Evolutionary conservation across 2,888 invertebrate species (phyloP).

Genomic region (Palloptera scutellata): DNA sequence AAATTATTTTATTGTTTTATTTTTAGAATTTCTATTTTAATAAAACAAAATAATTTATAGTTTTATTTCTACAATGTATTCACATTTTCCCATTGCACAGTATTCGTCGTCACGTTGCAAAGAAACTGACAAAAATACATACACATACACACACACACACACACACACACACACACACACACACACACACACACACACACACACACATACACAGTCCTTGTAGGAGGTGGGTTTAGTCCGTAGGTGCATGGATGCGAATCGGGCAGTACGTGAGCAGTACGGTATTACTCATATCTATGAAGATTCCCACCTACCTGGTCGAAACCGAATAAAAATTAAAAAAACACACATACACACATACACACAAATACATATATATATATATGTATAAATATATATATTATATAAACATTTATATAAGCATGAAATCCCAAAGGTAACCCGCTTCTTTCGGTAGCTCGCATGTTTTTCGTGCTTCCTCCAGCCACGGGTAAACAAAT

Average conservation of each 20-base stretch:
- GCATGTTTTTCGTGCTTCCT: background rate
- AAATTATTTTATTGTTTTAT: background rate
- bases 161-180: conserved; percentile 3
- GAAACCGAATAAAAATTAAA: background rate
- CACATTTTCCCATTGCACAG: background rate
- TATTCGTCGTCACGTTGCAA: background rate
- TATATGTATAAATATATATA: too few relatives aligned
- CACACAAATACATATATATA: background rate
- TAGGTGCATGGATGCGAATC: too few relatives aligned
- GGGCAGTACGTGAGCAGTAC: background rate
- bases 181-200: background rate
- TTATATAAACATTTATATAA: too few relatives aligned
- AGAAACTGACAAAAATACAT: background rate
- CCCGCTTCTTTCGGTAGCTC: too few relatives aligned
- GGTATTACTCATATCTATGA: background rate
- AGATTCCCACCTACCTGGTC: background rate
- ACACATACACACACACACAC: background rate
- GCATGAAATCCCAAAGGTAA: too few relatives aligned
- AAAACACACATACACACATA: background rate
- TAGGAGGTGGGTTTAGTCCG: too few relatives aligned
- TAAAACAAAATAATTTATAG: too few relatives aligned
- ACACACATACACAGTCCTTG: background rate
- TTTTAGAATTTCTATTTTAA: too few relatives aligned
- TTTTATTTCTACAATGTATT: background rate
- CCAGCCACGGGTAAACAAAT: background rate